Percentiles rank a stretch among this genome's conserved stretches.
Evolutionary conservation across 2,113 vertebrate genomes (phyloP).

Genomic region (Pachypanchax playfairii): DNA sequence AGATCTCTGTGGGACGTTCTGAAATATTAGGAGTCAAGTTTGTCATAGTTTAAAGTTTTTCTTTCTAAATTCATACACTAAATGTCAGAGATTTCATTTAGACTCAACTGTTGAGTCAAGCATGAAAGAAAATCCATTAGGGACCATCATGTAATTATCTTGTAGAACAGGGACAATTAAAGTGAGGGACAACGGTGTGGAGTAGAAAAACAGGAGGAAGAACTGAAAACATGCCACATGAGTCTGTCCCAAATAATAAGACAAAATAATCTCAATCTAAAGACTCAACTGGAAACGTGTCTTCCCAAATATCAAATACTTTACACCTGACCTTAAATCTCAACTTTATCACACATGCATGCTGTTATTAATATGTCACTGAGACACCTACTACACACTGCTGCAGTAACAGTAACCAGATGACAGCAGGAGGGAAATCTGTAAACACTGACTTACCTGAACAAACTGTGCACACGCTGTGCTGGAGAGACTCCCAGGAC

Average conservation of each 20-base stretch:
- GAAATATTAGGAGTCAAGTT: not conserved
- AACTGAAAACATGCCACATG: no score
- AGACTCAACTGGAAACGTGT: no score
- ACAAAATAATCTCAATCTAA: no score
- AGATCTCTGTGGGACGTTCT: not conserved
- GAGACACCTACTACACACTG: not conserved
- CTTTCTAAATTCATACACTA: no score
- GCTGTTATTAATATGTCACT: not conserved
- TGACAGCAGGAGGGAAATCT: not conserved
- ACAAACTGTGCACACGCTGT: constrained; percentile 67
- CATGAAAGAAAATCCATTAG: no score
- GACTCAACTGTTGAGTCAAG: no score
- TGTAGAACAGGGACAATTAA: no score
- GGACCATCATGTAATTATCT: no score
- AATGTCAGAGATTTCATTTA: no score
- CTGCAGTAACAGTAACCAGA: not conserved
- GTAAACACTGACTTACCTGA: constrained; percentile 55
- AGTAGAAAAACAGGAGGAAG: no score
- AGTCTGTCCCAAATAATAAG: no score
- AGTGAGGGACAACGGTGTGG: no score
- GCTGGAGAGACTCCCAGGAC: constrained; percentile 48
- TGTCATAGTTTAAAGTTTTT: not conserved
- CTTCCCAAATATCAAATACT: not conserved
- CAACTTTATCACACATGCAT: not conserved
- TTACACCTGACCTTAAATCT: not conserved